A percentile compares a stretch with the other conserved stretches of the same genome.
These are phyloP conservation scores for Stichopus chloronotus DNA, from an alignment of 35 echinoderm and acorn worm species.

Conservation along the genomic window DNA sequence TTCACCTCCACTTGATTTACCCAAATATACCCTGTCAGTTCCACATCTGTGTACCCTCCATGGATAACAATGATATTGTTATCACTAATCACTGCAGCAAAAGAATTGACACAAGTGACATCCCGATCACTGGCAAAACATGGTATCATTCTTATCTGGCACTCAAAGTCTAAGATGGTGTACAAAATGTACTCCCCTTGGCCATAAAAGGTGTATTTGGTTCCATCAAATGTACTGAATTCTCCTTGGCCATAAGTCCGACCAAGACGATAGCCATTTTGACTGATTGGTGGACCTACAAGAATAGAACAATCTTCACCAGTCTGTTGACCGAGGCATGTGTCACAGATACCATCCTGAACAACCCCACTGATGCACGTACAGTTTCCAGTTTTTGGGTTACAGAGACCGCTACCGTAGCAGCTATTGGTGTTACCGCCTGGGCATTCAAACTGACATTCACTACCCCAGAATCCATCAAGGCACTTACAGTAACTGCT, in stretches of 20 bases:
- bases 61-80: constrained; percentile 62
- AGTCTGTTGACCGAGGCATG: constrained; percentile 60
- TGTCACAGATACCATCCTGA: constrained; percentile 67
- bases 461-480: constrained; percentile 83
- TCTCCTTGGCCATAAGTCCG: constrained; percentile 78
- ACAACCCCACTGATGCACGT: constrained; percentile 54
- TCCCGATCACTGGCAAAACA: constrained; percentile 40
- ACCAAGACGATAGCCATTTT: constrained; percentile 37
- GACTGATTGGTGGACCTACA: background rate
- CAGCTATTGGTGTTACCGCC: constrained; percentile 80
- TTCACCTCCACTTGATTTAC: constrained; percentile 49
- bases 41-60: constrained; percentile 77
- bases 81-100: constrained; percentile 47
- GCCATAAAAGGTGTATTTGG: constrained; percentile 76
- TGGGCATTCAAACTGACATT: constrained; percentile 81
- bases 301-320: constrained; percentile 82
- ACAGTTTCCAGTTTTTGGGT: constrained; percentile 67
- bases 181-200: constrained; percentile 68
- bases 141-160: constrained; percentile 67
- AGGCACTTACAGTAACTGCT: constrained; percentile 62
- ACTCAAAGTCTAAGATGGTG: constrained; percentile 36
- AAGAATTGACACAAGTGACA: constrained; percentile 79
- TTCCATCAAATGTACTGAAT: constrained; percentile 89
- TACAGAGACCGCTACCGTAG: constrained; percentile 73
- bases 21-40: constrained; percentile 63